These are phyloP conservation scores for Chaunax sp. DNA, from an alignment of 2,797 vertebrate genomes.

Conservation along the genomic window DNA sequence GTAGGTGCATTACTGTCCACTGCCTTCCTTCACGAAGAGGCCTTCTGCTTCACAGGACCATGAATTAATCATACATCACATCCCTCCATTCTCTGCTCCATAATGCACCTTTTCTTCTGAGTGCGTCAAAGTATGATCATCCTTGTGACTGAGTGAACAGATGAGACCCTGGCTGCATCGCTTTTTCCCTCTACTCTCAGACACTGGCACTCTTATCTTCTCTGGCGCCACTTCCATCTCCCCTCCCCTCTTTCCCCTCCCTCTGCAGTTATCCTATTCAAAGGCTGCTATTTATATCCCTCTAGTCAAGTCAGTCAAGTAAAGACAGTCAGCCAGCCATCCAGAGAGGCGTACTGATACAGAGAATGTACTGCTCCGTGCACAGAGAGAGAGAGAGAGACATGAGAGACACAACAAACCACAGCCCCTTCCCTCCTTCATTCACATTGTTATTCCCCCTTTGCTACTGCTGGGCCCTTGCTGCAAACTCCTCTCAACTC, in stretches of 20 bases:
- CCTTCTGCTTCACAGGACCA: constrained; percentile 63
- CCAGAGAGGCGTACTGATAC: constrained; percentile 61
- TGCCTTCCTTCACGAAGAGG: constrained; percentile 51
- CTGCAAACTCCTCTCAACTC: constrained; percentile 46
- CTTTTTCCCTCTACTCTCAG: constrained; percentile 60
- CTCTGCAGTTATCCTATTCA: constrained; percentile 83
- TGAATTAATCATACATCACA: constrained; percentile 78
- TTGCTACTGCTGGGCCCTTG: constrained; percentile 25
- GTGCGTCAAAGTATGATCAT: constrained; percentile 61
- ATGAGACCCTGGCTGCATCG: constrained; percentile 64
- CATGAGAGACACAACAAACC: constrained; percentile 51
- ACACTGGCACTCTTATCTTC: constrained; percentile 77
- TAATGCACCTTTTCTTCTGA: constrained; percentile 68
- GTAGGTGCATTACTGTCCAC: constrained; percentile 26
- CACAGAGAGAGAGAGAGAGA: constrained; percentile 46
- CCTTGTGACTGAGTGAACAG: constrained; percentile 64
- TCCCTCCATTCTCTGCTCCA: constrained; percentile 59
- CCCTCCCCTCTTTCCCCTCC: constrained; percentile 46
- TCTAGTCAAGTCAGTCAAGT: constrained; percentile 75
- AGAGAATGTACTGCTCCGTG: constrained; percentile 64
- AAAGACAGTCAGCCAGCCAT: constrained; percentile 67
- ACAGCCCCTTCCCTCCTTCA: constrained; percentile 42
- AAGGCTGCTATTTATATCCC: constrained; percentile 85
- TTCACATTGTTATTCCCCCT: constrained; percentile 52
- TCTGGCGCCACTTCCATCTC: constrained; percentile 77